Percentiles rank a stretch among this genome's conserved stretches.
These are phyloP conservation scores for Melanotaenia trifasciata DNA, from an alignment of 2,797 vertebrate genomes.

Conservation along the genomic window DNA sequence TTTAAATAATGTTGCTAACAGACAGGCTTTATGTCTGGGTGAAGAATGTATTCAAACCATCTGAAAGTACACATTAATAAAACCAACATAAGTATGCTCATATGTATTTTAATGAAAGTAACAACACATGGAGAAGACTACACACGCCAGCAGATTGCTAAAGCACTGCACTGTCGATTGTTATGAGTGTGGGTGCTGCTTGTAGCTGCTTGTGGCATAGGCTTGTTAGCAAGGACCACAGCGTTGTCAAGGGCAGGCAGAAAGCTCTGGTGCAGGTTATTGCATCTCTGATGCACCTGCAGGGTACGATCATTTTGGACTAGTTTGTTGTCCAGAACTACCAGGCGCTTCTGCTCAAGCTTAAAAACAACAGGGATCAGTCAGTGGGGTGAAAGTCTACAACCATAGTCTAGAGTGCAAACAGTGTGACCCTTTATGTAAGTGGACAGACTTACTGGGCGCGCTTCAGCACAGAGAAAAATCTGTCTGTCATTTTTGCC, in stretches of 20 bases:
- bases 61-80: not conserved
- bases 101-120: constrained; percentile 7
- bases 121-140: not conserved
- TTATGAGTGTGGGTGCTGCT: not conserved
- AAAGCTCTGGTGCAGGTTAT: constrained; percentile 27
- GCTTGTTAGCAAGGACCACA: constrained; percentile 23
- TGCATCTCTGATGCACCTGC: constrained; percentile 23
- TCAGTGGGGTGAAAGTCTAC: not conserved
- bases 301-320: constrained; percentile 3
- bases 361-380: not conserved
- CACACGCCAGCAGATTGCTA: constrained; percentile 5
- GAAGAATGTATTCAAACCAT: not conserved
- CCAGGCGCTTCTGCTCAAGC: constrained; percentile 4
- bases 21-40: too few relatives aligned
- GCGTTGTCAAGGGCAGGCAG: not conserved
- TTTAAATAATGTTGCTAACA: too few relatives aligned
- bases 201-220: not conserved
- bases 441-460: not conserved
- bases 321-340: constrained; percentile 34
- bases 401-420: not conserved
- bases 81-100: not conserved
- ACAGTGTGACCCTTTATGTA: not conserved
- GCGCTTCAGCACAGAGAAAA: not conserved
- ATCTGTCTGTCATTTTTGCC: not conserved
- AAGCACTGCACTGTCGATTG: not conserved